These are phyloP conservation scores for Morus bassanus DNA, from an alignment of 2,797 vertebrate genomes.

Conservation along the genomic window DNA sequence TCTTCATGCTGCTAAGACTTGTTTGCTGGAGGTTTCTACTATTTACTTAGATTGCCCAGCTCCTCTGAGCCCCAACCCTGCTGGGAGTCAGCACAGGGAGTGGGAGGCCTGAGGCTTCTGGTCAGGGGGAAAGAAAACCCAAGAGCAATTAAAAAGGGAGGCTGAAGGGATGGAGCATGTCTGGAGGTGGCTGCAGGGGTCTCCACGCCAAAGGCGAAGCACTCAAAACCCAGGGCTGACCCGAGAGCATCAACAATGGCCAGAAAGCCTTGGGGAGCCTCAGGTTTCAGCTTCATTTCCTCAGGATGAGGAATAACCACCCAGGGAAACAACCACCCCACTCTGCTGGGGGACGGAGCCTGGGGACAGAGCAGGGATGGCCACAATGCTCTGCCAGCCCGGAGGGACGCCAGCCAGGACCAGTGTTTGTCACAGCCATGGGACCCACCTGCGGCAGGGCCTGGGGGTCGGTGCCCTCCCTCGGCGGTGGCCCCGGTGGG, in stretches of 20 bases:
- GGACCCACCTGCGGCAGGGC: constrained; percentile 62
- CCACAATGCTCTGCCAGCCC: not conserved
- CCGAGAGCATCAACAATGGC: fast-evolving
- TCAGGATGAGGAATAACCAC: not conserved
- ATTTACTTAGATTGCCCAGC: fast-evolving
- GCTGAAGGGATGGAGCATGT: not conserved
- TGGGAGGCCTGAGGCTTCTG: not conserved
- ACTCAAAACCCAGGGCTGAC: not conserved
- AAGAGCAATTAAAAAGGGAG: not conserved
- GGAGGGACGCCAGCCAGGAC: not conserved
- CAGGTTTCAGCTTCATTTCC: not conserved
- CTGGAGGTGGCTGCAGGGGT: fast-evolving
- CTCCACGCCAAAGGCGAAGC: fast-evolving
- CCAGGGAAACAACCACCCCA: fast-evolving
- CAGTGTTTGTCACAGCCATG: not conserved
- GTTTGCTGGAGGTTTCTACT: not conserved
- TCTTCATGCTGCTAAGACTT: fast-evolving
- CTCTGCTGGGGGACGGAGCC: fast-evolving
- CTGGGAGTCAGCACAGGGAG: fast-evolving
- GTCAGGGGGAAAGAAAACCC: not conserved
- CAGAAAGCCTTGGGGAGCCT: not conserved
- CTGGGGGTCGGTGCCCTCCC: constrained; percentile 33
- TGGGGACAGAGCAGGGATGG: fast-evolving
- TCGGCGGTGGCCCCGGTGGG: not conserved
- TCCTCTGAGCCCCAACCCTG: not conserved